These are phyloP conservation scores for Vespertilio murinus DNA, from an alignment of 2,797 vertebrate genomes.

Conservation along the genomic window DNA sequence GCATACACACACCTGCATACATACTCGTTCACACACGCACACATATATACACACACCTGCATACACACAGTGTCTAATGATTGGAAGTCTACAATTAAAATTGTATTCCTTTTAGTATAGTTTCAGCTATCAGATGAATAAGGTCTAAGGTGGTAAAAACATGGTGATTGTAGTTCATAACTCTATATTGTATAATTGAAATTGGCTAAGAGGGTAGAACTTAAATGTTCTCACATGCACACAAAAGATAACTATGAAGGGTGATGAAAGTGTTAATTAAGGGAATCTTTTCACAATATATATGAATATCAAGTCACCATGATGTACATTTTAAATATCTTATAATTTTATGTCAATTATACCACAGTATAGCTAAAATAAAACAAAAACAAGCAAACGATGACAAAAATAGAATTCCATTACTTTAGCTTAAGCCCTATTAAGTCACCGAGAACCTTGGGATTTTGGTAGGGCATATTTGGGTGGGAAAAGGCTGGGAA, in stretches of 20 bases:
- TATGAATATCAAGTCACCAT: background rate
- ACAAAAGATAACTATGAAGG: background rate
- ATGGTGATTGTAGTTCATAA: background rate
- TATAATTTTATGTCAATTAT: background rate
- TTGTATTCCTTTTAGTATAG: background rate
- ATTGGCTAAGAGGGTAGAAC: background rate
- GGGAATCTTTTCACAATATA: background rate
- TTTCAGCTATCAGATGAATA: background rate
- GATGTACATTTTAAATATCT: background rate
- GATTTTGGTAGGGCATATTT: background rate
- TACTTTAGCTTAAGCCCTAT: background rate
- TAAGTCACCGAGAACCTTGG: background rate
- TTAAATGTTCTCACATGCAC: background rate
- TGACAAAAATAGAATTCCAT: background rate
- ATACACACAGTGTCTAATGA: background rate
- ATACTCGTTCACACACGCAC: fast-evolving
- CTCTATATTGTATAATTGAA: background rate
- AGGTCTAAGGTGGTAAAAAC: background rate
- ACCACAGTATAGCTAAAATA: background rate
- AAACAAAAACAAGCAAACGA: background rate
- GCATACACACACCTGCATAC: background rate
- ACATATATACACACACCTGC: background rate
- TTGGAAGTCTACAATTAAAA: background rate
- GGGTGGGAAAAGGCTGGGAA: background rate
- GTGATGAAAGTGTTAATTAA: background rate